Conservation (phyloP, 2,113 vertebrate genomes). For the Piprites chloris region DNA sequence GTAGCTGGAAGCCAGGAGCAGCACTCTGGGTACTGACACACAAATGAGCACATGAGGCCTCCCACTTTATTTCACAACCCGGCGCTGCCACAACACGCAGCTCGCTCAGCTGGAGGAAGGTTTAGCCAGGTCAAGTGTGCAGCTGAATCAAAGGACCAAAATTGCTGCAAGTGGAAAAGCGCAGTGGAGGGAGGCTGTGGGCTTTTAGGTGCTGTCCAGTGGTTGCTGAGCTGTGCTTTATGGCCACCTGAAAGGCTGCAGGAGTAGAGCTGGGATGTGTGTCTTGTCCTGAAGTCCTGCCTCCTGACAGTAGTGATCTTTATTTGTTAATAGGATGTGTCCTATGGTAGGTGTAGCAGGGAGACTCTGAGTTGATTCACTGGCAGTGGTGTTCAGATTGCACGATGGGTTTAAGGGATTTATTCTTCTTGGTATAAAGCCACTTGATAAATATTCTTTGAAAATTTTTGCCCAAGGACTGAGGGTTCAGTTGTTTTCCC, state of each 20-base stretch:
- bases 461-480: neutral
- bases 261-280: neutral
- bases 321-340: neutral
- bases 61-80: constrained; percentile 55
- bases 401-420: neutral
- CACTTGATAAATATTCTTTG: neutral
- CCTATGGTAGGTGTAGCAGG: neutral
- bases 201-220: neutral
- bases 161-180: neutral
- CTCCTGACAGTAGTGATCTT: neutral
- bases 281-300: neutral
- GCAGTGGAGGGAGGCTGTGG: neutral
- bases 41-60: constrained; percentile 40
- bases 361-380: neutral
- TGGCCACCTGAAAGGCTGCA: neutral
- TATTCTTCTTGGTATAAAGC: neutral
- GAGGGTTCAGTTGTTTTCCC: neutral
- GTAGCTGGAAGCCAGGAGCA: constrained; percentile 47
- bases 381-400: neutral
- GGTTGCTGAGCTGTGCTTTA: neutral
- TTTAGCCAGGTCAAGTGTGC: constrained; percentile 64
- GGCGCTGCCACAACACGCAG: constrained; percentile 47
- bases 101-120: constrained; percentile 44
- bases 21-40: constrained; percentile 57
- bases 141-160: constrained; percentile 42